Base-by-base conservation (phyloP, 2,888 invertebrate species). In the Muschampia staudingeri region DNA sequence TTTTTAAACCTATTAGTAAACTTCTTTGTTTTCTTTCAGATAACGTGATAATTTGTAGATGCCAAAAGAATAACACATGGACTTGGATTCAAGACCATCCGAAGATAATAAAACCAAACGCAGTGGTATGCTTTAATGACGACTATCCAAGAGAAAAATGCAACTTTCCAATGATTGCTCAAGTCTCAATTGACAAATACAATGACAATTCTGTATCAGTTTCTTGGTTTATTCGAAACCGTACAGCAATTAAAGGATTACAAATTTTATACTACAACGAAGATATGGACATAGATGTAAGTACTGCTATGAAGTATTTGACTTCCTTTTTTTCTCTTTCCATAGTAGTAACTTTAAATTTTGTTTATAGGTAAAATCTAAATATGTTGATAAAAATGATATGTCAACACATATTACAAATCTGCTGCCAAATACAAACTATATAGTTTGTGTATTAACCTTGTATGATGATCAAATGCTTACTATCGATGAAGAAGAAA, bases 61-160 rank as follows among this genome's bases (percentile, higher is more conserved):
- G 99, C 94, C 98, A 99, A 93, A 98, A 98, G 89, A 98, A 99
- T 93, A 98, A 99, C 93, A 98, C 99, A 56, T 99, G 99, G 98
- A 98, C 99, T 92, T 99, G 99, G 99, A 97, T 99, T 88, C 97
- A 98, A 91, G 98, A 99, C 94, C 98, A 99, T 96, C 98, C 98
- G 16, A 96, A 94, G 91, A 94, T 95, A 85, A 93, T 97, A 78
- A 95, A 95, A 86, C 89, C 93, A 4, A 94, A 92, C 82, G 90
- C 93, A 77, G 93, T 95, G 3, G 91, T 93, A 71, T 97, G 97
- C 81, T 85, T 93, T 19, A 95, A 96, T 82, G 91, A 95, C 84
- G 96, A 96, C 84, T 95, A 95, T 87, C 96, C 96, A 2, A 95
- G 92, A 85, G 95, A 95, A 86, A 95, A 95, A 88, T 97, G 97